A percentile compares a stretch with the other conserved stretches of the same genome.
These are phyloP conservation scores for Seison nebaliae DNA, from an alignment of 1,140 invertebrate species.

Conservation along the genomic window DNA sequence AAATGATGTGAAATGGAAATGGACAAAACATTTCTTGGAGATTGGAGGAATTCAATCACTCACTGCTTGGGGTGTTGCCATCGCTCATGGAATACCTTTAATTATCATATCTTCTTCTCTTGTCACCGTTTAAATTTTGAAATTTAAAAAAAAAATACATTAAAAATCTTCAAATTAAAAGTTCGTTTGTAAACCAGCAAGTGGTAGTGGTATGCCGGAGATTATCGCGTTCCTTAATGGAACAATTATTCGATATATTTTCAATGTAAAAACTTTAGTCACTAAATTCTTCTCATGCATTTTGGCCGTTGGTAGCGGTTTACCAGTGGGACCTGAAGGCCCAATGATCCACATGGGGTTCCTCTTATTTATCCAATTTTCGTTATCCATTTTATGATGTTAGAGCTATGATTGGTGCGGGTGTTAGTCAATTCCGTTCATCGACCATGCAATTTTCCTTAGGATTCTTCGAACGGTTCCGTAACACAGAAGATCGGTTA, in stretches of 20 bases:
- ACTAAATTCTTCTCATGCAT: slow-evolving; percentile 79
- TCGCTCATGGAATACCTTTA: slow-evolving; percentile 22
- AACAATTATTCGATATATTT: slow-evolving; percentile 39
- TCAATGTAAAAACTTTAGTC: slow-evolving; percentile 59
- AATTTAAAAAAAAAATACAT: too few relatives aligned
- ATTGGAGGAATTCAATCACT: too few relatives aligned
- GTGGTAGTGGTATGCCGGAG: slow-evolving; percentile 89
- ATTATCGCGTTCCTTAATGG: slow-evolving; percentile 99
- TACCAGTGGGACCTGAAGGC: slow-evolving; percentile 68
- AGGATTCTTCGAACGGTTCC: too few relatives aligned
- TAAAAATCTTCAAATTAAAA: too few relatives aligned
- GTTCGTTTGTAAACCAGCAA: too few relatives aligned
- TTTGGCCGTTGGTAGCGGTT: slow-evolving; percentile 65
- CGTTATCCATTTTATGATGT: slow-evolving; percentile 53
- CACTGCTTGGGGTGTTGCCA: too few relatives aligned
- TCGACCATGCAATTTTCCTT: too few relatives aligned
- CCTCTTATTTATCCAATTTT: slow-evolving; percentile 85
- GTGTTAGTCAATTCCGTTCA: too few relatives aligned
- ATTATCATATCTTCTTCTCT: slow-evolving; percentile 34
- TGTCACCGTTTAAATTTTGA: slow-evolving; percentile 5
- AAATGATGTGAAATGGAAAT: slow-evolving; percentile 57
- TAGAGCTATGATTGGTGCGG: too few relatives aligned
- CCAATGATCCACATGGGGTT: slow-evolving; percentile 64
- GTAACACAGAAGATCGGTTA: too few relatives aligned
- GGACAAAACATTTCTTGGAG: too few relatives aligned